Base-by-base conservation (phyloP, 2,797 vertebrate genomes). In the Ispidina picta region DNA sequence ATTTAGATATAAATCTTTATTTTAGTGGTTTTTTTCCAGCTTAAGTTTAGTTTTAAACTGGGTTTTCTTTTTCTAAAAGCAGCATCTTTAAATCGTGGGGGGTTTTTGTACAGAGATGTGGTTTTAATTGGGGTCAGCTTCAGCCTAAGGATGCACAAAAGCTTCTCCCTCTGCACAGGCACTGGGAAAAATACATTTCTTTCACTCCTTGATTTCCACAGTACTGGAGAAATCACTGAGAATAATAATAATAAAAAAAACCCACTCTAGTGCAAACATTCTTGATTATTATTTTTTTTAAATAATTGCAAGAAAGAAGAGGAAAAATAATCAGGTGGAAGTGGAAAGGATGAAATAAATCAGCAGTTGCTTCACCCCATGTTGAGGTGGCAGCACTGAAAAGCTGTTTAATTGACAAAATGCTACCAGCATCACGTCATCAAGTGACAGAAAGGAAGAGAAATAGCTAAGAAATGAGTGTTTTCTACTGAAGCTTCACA, bases 381-480 rank as follows among this genome's bases (percentile, higher is more conserved):
- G 15, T 41, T 51, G 46, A 71, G 69, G 49, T 49, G 72, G 69
- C 44, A 64, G 84, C 46, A 58, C 17, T 3, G 2, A 79, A 66
- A 87, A 81, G 28, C 25, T 0, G 0, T 29, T 31, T 14, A 8
- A 20, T 2, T 31, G 43, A 13, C 23, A 33, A 41, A 92, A 77
- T 4, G 28, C 77, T 54, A 59, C 29, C 8, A 6, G 15, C 21
- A 73, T 26, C 41, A 33, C 2, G 0, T 44, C 73, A 51, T 14
- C n/a, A 20, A 20, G 1, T 33, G 35, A 43, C 44, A 88, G 20
- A 12, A 37, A 26, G 3, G 12, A 60, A 73, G n/a, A 2, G 56
- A 78, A 43, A 6, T 5, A 33, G 6, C 26, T 25, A 8, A 46
- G 19, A 25, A 52, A 62, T 13, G 20, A 1, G 0, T 6, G 7